A percentile compares a stretch with the other conserved stretches of the same genome.
Evolutionary conservation across 2,888 invertebrate species (phyloP).

Genomic region (Drosophila formosana): DNA sequence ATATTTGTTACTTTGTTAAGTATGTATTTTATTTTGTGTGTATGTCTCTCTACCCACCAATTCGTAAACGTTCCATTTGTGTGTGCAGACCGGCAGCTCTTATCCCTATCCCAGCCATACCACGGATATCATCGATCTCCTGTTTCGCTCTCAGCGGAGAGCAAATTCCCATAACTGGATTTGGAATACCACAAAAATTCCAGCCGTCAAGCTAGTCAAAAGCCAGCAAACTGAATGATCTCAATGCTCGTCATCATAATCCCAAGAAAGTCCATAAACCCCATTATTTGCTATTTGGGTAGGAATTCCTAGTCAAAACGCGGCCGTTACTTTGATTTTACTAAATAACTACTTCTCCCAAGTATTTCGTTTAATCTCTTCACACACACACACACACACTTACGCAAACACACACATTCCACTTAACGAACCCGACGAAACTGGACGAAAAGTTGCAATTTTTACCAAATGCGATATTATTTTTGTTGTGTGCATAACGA

Average conservation of each 20-base stretch:
- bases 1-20: slow-evolving; percentile 33
- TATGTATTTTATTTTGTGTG: slow-evolving; percentile 11
- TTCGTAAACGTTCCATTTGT: slow-evolving; percentile 28
- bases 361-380: slow-evolving; percentile 12
- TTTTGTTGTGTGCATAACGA: slow-evolving; percentile 61
- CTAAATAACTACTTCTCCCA: not conserved
- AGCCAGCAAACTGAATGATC: slow-evolving; percentile 49
- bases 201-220: slow-evolving; percentile 50
- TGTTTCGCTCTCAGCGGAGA: slow-evolving; percentile 11
- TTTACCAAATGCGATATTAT: slow-evolving; percentile 73
- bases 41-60: slow-evolving; percentile 8
- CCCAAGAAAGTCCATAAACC: slow-evolving; percentile 6
- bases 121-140: slow-evolving; percentile 12
- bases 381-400: slow-evolving; percentile 6
- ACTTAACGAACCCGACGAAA: slow-evolving; percentile 40
- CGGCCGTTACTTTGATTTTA: slow-evolving; percentile 13
- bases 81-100: slow-evolving; percentile 13
- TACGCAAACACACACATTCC: slow-evolving; percentile 24
- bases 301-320: slow-evolving; percentile 38
- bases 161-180: not conserved
- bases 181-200: slow-evolving; percentile 27
- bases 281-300: slow-evolving; percentile 2
- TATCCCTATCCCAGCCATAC: not conserved
- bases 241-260: slow-evolving; percentile 49
- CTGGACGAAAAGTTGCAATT: slow-evolving; percentile 46